phyloP scores from a whole-genome alignment of 2,113 vertebrate species.

The Protobothrops mucrosquamatus region DNA sequence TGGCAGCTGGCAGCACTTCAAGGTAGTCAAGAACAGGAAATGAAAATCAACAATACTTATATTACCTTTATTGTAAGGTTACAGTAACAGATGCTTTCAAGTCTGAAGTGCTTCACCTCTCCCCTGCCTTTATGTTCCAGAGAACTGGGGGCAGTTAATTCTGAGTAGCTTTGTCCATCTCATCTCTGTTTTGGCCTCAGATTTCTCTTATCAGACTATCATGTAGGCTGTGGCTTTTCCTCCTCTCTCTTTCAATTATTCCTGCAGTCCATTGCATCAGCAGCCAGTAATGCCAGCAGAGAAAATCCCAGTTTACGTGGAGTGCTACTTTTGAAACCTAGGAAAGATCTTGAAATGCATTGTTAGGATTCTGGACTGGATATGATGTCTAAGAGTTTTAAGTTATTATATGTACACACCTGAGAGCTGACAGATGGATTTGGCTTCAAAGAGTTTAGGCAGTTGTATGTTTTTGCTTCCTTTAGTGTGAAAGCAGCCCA shows the following conservation, averaged over 20 bases:
- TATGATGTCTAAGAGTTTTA: not conserved
- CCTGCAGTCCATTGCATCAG: not conserved
- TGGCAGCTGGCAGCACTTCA: not conserved
- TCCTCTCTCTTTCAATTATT: not conserved
- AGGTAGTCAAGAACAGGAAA: not conserved
- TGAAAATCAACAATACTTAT: not conserved
- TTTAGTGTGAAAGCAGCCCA: not conserved
- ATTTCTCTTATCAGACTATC: not conserved
- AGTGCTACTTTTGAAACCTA: not conserved
- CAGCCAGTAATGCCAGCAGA: not conserved
- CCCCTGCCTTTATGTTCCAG: not conserved
- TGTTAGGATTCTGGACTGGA: not conserved
- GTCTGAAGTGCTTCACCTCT: not conserved
- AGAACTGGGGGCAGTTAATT: not conserved
- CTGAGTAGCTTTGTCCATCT: not conserved
- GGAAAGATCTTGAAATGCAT: not conserved
- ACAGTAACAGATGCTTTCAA: not conserved
- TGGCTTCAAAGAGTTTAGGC: not conserved
- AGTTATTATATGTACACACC: not conserved
- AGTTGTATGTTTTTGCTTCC: not conserved
- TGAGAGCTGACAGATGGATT: not conserved
- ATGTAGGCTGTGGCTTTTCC: not conserved
- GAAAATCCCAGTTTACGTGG: not conserved
- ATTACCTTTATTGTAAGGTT: not conserved
- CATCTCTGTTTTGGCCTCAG: not conserved